A percentile compares a stretch with the other conserved stretches of the same genome.
Conservation (phyloP, 2,113 vertebrate genomes). For the Forbesichthys papilliferus region DNA sequence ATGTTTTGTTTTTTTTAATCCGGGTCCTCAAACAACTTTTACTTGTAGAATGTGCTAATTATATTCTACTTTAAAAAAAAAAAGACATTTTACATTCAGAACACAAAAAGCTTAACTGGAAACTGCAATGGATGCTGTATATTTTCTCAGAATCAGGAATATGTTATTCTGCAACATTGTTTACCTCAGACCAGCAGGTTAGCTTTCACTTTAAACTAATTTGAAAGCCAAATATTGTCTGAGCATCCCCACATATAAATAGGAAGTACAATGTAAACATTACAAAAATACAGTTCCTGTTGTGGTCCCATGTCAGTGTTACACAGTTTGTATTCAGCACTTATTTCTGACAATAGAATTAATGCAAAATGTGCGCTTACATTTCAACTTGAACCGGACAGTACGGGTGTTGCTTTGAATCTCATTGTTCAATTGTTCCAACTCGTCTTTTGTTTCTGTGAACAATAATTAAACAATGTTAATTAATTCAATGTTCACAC, state of each 20-base stretch:
- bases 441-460: conserved; percentile 83
- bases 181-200: neutral
- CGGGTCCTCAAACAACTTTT: neutral
- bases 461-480: neutral
- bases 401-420: conserved; percentile 83
- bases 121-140: neutral
- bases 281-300: no score
- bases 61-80: neutral
- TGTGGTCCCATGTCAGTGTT: no score
- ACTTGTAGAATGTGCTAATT: neutral
- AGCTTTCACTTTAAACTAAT: conserved; percentile 20
- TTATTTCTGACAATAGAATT: neutral
- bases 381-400: conserved; percentile 79
- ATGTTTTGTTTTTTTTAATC: neutral
- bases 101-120: neutral
- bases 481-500: conserved; percentile 5
- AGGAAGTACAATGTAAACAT: neutral
- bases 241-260: neutral
- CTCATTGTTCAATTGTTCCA: conserved; percentile 85
- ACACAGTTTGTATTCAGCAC: neutral
- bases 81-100: neutral
- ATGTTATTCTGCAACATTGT: neutral
- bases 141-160: neutral
- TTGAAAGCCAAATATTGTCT: conserved; percentile 58
- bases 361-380: conserved; percentile 47